Evolutionary conservation across 2,113 vertebrate species (phyloP).

Genomic region (Glaucidium brasilianum): DNA sequence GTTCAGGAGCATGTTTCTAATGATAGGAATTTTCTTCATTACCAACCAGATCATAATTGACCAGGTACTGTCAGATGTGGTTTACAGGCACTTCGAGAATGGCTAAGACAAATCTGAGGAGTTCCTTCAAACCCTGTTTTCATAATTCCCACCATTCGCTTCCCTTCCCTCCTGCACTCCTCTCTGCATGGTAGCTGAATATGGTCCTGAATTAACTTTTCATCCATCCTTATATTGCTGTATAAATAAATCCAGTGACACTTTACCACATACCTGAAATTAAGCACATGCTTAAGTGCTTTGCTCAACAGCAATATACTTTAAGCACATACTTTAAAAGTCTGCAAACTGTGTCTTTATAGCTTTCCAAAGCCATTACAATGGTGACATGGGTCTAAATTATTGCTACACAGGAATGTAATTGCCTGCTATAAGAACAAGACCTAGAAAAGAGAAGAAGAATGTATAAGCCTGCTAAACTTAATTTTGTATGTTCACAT

Average conservation of each 20-base stretch:
- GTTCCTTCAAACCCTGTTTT: background rate
- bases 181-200: background rate
- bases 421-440: background rate
- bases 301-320: constrained; percentile 62
- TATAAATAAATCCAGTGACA: constrained; percentile 38
- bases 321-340: constrained; percentile 62
- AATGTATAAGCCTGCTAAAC: background rate
- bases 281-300: constrained; percentile 53
- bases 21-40: background rate
- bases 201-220: background rate
- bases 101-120: background rate
- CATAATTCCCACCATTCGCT: background rate
- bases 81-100: background rate
- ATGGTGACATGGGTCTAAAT: constrained; percentile 1
- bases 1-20: background rate
- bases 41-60: background rate
- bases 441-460: background rate
- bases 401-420: background rate
- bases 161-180: background rate
- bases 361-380: constrained; percentile 42
- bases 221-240: background rate
- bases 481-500: background rate
- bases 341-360: constrained; percentile 59
- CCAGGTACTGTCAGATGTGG: background rate
- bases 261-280: constrained; percentile 37